Base-by-base conservation (phyloP, 2,888 invertebrate species). In the Leptinotarsa peninsularis region DNA sequence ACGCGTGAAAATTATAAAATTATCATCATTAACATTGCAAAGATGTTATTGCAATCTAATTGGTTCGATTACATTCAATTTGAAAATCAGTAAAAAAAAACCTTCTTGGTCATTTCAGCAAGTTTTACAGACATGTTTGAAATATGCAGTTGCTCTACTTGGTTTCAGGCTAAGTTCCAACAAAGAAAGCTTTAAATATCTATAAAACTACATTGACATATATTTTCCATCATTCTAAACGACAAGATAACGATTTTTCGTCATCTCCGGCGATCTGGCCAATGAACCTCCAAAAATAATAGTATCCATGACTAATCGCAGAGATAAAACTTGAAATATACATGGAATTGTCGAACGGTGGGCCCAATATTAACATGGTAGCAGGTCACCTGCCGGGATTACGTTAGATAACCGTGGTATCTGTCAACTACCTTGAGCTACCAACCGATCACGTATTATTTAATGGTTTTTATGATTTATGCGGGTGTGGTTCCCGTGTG, bases 401-500 rank as follows among this genome's bases (percentile, higher is more conserved):
- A 83, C 82, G 83, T 83, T 82, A 84, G 84, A 84, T 83, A 83
- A 82, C 80, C 81, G 76, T 79, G 80, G 81, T 83, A 83, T 83
- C 85, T 85, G 85, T 85, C 85, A 85, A 84, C 85, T 83, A 82
- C 82, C 80, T 83, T 81, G 78, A 82, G 83, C 84, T 84, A 82
- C 85, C 84, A 83, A 82, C 80, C 80, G 81, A 82, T 83, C 83
- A 83, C 82, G 83, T 83, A 82, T 81, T 80, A 83, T 82, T 84
- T 84, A 84, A 84, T 83, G 82, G 82, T 82, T 82, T 80, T 81
- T 81, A 82, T 83, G 84, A 84, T 84, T 84, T 84, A 84, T 85
- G 83, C 82, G 83, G 84, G 84, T 82, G 84, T 83, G 83, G 80
- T 79, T 78, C 63, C 21, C 52, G 67, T 78, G 75, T 73, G 71